phyloP scores from a whole-genome alignment of 1,140 invertebrate species.

The Propsilocerus akamusi region DNA sequence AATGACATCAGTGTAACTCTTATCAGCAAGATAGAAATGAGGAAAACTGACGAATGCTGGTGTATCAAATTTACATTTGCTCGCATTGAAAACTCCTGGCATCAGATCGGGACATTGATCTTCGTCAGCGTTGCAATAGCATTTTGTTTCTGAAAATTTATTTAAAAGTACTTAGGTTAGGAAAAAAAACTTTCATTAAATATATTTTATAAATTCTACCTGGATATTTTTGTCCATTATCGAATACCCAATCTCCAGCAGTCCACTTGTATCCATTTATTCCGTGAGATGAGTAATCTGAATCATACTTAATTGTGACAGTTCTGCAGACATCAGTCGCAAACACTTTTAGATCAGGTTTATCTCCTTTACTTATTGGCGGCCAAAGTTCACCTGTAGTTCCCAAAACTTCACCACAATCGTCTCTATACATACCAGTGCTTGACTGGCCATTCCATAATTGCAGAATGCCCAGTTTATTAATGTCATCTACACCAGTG shows the following conservation, averaged over 20 bases:
- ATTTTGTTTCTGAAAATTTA: constrained; percentile 32
- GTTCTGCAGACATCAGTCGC: constrained; percentile 50
- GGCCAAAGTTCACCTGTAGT: constrained; percentile 61
- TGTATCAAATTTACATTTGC: constrained; percentile 46
- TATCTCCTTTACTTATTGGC: constrained; percentile 31
- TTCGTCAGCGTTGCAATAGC: constrained; percentile 27
- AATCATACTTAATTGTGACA: constrained; percentile 21
- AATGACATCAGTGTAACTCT: constrained; percentile 38
- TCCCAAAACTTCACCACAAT: constrained; percentile 45
- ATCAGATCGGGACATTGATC: constrained; percentile 24
- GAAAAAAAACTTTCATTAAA: too few relatives aligned
- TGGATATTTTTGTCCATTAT: constrained; percentile 45
- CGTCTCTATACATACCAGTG: constrained; percentile 31
- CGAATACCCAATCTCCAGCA: constrained; percentile 37
- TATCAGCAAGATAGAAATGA: constrained; percentile 69
- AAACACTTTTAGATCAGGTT: constrained; percentile 36
- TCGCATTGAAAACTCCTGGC: constrained; percentile 42
- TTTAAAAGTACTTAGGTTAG: too few relatives aligned
- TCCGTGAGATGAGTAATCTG: constrained; percentile 23
- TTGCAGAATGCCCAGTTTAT: constrained; percentile 38
- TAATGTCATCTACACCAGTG: constrained; percentile 41
- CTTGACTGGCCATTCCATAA: constrained; percentile 42
- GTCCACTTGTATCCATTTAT: constrained; percentile 37
- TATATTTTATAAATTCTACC: too few relatives aligned
- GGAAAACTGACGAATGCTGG: constrained; percentile 70